A percentile compares a stretch with the other conserved stretches of the same genome.
These are phyloP conservation scores for human DNA, from an alignment of 2,113 vertebrate species.

Conservation along the genomic window DNA sequence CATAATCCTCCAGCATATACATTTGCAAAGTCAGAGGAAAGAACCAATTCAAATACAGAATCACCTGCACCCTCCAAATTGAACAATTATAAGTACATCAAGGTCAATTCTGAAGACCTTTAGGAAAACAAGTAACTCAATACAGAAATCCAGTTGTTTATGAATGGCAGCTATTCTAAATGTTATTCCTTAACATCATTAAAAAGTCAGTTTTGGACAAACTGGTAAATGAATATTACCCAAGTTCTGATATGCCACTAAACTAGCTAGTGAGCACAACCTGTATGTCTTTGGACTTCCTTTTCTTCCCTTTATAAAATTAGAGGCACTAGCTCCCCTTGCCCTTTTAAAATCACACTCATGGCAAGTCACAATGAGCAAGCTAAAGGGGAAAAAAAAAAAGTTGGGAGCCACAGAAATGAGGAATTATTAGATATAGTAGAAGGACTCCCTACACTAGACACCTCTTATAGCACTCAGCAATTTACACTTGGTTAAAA, in stretches of 20 bases:
- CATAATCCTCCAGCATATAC: neutral
- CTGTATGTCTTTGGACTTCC: neutral
- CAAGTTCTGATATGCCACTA: neutral
- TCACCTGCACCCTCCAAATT: neutral
- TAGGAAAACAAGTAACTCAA: constrained; percentile 6
- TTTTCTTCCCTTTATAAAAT: neutral
- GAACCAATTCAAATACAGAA: neutral
- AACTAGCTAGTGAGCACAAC: neutral
- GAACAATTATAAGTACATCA: neutral
- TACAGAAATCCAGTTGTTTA: neutral
- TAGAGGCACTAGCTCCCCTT: neutral
- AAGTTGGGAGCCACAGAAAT: neutral
- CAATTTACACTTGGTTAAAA: neutral
- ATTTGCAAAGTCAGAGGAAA: neutral
- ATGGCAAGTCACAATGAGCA: neutral
- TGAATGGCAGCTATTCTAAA: neutral
- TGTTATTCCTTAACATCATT: neutral
- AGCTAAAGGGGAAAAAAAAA: neutral
- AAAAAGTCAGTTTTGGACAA: neutral
- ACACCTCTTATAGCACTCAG: neutral
- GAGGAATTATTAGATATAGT: neutral
- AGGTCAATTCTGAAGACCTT: neutral
- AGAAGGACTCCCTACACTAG: neutral
- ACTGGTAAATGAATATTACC: neutral
- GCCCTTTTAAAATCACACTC: neutral